Conservation (phyloP, 2,888 invertebrate genomes). For the Lepidonotus clava region DNA sequence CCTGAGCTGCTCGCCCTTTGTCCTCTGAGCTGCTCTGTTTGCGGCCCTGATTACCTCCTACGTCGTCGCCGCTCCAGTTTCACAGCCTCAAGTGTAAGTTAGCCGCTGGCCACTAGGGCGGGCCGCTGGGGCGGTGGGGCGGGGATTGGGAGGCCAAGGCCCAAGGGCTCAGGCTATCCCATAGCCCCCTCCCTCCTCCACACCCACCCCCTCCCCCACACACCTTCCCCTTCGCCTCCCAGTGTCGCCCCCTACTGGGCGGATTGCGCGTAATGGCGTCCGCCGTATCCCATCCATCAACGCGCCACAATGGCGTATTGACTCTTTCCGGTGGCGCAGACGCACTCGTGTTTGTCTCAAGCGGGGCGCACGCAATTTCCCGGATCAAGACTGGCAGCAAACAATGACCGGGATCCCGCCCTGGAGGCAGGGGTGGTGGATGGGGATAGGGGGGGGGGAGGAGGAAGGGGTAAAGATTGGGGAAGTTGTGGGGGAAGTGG, state of each 20-base stretch:
- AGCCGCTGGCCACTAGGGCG: too few species aligned
- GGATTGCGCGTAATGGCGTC: not conserved
- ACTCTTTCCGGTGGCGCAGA: not conserved
- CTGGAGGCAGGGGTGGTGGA: not conserved
- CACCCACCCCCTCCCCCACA: not conserved
- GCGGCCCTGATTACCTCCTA: too few species aligned
- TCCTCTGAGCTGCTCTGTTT: too few species aligned
- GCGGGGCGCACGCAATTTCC: conserved; percentile 24
- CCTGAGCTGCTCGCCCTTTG: too few species aligned
- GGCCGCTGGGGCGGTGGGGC: too few species aligned
- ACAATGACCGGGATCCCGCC: not conserved
- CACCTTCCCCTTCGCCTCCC: not conserved
- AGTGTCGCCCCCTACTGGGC: not conserved
- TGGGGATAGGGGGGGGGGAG: not conserved
- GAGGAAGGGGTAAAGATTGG: too few species aligned
- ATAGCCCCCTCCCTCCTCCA: not conserved
- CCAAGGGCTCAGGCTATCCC: not conserved
- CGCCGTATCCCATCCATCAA: conserved; percentile 22
- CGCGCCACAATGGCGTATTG: conserved; percentile 27
- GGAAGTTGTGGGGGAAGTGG: not conserved
- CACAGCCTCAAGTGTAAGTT: too few species aligned
- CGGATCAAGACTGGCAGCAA: not conserved
- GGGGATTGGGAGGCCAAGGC: too few species aligned
- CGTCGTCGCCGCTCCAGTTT: too few species aligned
- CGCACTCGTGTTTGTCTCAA: conserved; percentile 37